phyloP scores from a whole-genome alignment of 92 coral and sea anemone species.

The Porites evermanni region DNA sequence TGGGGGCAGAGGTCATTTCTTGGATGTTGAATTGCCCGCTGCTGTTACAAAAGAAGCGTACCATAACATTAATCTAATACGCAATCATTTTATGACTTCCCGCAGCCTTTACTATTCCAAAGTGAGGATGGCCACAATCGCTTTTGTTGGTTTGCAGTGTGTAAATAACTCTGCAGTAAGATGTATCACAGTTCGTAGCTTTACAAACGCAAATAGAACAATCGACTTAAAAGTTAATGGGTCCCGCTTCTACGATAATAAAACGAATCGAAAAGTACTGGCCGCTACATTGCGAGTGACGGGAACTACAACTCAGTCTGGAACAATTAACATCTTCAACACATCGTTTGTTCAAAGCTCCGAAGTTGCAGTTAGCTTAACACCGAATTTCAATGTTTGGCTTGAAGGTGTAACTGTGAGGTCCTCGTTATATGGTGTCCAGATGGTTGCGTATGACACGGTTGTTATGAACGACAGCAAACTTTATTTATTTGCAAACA shows the following conservation, averaged over 20 bases:
- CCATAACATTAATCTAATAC: not conserved
- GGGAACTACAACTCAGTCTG: constrained; percentile 1
- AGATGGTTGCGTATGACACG: not conserved
- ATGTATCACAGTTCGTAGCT: not conserved
- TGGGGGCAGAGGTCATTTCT: constrained; percentile 7
- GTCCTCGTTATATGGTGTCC: not conserved
- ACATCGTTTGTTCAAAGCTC: constrained; percentile 16
- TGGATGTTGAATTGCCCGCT: constrained; percentile 3
- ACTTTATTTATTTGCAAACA: not conserved
- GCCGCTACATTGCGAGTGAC: not conserved
- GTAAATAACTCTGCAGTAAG: not conserved
- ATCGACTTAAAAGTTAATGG: not conserved
- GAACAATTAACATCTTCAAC: not conserved
- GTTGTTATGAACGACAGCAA: not conserved
- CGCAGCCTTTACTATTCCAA: constrained; percentile 22
- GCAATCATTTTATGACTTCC: not conserved
- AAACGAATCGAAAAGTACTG: not conserved
- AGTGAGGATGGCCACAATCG: not conserved
- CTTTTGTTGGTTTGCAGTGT: constrained; percentile 16
- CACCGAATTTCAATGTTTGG: not conserved
- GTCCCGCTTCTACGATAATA: constrained; percentile 29
- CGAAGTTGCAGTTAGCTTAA: not conserved
- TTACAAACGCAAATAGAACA: not conserved
- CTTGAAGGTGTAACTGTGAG: not conserved
- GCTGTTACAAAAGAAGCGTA: constrained; percentile 17